These are phyloP conservation scores for Dendrolimus pini DNA, from an alignment of 2,888 invertebrate genomes.

Conservation along the genomic window DNA sequence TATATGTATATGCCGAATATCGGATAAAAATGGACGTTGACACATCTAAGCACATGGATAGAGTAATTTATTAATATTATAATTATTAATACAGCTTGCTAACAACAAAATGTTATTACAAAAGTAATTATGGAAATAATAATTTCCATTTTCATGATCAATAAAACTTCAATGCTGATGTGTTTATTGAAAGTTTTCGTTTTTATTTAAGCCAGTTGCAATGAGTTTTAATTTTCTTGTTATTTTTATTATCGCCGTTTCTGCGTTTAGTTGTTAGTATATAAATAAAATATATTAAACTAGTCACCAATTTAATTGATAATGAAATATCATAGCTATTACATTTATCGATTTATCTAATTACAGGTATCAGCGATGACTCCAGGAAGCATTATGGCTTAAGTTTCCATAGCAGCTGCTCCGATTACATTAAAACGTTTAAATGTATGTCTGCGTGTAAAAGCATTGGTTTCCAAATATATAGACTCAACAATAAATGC, in stretches of 20 bases:
- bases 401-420: slow-evolving; percentile 37
- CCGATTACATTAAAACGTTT: slow-evolving; percentile 37
- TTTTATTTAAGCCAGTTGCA: not conserved
- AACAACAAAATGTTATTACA: no score
- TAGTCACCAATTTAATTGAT: no score
- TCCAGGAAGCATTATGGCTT: slow-evolving; percentile 50
- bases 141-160: not conserved
- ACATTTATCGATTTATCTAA: not conserved
- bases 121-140: no score
- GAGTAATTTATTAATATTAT: no score
- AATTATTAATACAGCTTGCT: no score
- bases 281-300: no score
- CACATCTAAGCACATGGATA: no score
- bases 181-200: not conserved
- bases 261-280: not conserved
- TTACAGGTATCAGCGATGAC: slow-evolving; percentile 24
- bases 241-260: not conserved
- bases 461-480: slow-evolving; percentile 47
- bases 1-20: no score
- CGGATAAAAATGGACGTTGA: no score
- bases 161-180: not conserved
- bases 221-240: not conserved
- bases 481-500: slow-evolving; percentile 37
- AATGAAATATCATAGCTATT: not conserved
- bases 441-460: slow-evolving; percentile 55